phyloP scores from a whole-genome alignment of 1,140 invertebrate genomes.

The Reticulitermes speratus region DNA sequence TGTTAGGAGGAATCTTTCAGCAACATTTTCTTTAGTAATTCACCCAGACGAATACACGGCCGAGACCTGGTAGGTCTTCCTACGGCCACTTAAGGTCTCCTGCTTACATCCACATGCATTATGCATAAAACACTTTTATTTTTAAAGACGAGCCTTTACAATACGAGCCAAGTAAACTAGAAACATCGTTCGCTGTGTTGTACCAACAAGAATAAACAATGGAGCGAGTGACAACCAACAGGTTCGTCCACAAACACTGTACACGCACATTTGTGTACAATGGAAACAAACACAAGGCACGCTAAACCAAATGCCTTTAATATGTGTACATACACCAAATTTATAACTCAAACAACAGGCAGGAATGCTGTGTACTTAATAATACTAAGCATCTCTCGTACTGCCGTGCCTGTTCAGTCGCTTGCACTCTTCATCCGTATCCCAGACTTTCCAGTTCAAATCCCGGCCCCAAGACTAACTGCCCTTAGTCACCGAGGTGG shows the following conservation, averaged over 20 bases:
- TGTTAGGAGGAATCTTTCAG: neutral
- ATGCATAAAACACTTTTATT: neutral
- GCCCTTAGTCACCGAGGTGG: too few relatives aligned
- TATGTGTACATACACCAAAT: neutral
- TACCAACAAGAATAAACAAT: neutral
- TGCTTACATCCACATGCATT: neutral
- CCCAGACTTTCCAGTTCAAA: too few relatives aligned
- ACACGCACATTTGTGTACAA: constrained; percentile 3
- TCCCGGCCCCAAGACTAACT: too few relatives aligned
- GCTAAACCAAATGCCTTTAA: constrained; percentile 12
- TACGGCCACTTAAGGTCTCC: neutral
- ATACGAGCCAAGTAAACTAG: neutral
- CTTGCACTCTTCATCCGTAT: too few relatives aligned
- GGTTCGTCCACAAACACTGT: neutral
- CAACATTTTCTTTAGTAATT: neutral
- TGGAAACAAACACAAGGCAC: neutral
- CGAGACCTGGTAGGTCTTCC: neutral
- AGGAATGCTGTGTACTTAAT: too few relatives aligned
- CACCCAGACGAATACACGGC: neutral
- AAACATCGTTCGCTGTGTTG: neutral
- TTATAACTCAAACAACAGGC: neutral
- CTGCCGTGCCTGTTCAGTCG: too few relatives aligned
- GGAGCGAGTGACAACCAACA: neutral
- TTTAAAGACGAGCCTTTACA: neutral
- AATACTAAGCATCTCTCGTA: too few relatives aligned